These are phyloP conservation scores for Callipepla californica DNA, from an alignment of 2,113 vertebrate species.

Conservation along the genomic window DNA sequence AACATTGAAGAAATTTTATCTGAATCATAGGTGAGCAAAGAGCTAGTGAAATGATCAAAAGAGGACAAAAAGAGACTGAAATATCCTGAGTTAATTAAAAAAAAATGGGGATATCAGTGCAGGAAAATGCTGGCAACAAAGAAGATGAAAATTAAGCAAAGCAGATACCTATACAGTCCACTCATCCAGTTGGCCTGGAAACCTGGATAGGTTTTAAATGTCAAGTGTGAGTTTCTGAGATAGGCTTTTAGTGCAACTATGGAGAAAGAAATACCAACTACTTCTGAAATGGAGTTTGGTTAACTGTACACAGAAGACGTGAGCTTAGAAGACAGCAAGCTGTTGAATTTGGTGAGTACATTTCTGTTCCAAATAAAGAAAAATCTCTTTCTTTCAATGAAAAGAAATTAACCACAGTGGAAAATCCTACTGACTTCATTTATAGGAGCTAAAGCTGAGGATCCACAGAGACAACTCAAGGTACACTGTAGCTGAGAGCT, in stretches of 20 bases:
- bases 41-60: background rate
- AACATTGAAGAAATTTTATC: background rate
- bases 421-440: background rate
- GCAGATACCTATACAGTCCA: background rate
- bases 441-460: background rate
- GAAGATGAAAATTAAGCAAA: background rate
- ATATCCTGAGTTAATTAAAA: background rate
- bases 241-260: background rate
- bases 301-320: background rate
- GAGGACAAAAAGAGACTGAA: background rate
- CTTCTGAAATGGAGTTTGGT: background rate
- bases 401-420: background rate
- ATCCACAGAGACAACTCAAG: background rate
- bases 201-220: background rate
- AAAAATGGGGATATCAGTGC: background rate
- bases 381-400: background rate
- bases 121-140: background rate
- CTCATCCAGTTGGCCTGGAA: background rate
- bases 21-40: background rate
- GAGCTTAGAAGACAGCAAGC: background rate
- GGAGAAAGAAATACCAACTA: background rate
- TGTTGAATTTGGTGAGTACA: background rate
- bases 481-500: background rate
- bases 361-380: background rate
- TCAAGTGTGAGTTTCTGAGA: background rate